Evolutionary conservation across 2,888 invertebrate genomes (phyloP), one percentile per base, ranked within the genome.

Genomic region (Eulithis prunata): DNA sequence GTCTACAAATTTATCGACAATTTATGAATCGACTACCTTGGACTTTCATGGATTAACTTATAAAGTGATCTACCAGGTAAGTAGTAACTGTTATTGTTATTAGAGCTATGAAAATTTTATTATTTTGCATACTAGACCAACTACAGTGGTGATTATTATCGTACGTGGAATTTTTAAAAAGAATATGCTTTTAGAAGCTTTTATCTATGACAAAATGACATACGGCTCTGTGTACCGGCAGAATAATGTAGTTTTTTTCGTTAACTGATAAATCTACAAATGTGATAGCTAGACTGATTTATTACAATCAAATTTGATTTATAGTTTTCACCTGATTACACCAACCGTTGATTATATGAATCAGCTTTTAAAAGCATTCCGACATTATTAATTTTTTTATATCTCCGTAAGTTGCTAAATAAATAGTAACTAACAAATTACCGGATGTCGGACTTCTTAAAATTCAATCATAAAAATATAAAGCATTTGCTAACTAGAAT

Each of bases 351-450:
- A 51, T 54, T 13, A 53, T 57, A 54, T 62, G 62, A 64, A 70
- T 68, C 58, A 61, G 57, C 46, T 21, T 51, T 58, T 65, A 64
- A 65, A 64, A 57, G 66, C 62, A 63, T 63, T 63, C 63, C 43
- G 14, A 59, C 6, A 62, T 59, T 62, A 61, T 54, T 38, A 52
- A n/a, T 45, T 54, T 58, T 21, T 65, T 70, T 68, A 62, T 52
- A 64, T 62, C 64, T 41, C 49, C 38, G 54, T 60, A 52, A 47
- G 52, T 69, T 60, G 65, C 65, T 69, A 70, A 69, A 66, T 69
- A 69, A 41, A 64, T 51, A 64, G 60, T 65, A 71, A 73, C 72
- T 69, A 73, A 71, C 69, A 60, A 71, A 73, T 72, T 64, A 53
- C 71, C 71, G 73, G 73, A 73, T 59, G 65, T 59, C n/a, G 61